phyloP scores from a whole-genome alignment of 2,113 vertebrate species.

The Actenoides lindsayi region DNA sequence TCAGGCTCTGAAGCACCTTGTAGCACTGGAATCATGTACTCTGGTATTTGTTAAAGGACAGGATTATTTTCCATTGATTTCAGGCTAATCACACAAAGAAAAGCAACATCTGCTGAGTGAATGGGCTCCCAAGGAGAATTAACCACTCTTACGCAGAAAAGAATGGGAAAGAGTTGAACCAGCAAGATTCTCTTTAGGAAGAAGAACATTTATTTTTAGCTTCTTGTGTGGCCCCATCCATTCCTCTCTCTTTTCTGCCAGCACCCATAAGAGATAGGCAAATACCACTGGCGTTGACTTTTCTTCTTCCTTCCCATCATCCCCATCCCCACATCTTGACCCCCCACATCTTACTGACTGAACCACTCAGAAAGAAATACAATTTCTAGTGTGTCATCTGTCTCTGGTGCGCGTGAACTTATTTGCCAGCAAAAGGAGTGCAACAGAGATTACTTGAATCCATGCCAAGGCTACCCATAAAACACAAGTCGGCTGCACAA shows the following conservation, averaged over 20 bases:
- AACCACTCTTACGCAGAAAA: background rate
- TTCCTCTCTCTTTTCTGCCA: background rate
- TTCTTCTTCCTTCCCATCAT: background rate
- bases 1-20: background rate
- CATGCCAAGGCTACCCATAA: background rate
- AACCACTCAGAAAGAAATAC: background rate
- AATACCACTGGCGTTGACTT: background rate
- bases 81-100: constrained; percentile 49
- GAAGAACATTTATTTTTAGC: constrained; percentile 50
- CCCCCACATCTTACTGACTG: background rate
- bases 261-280: background rate
- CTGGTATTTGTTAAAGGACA: background rate
- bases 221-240: background rate
- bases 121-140: constrained; percentile 53
- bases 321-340: background rate
- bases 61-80: constrained; percentile 34
- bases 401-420: background rate
- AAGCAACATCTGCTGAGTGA: constrained; percentile 62
- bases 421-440: background rate
- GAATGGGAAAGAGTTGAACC: constrained; percentile 49
- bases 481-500: background rate
- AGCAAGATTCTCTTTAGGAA: constrained; percentile 55
- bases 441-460: background rate
- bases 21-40: background rate
- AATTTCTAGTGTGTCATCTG: background rate